Percentiles rank a stretch among this genome's conserved stretches.
These are phyloP conservation scores for Drosophila tsacasi DNA, from an alignment of 1,140 invertebrate species.

Conservation along the genomic window DNA sequence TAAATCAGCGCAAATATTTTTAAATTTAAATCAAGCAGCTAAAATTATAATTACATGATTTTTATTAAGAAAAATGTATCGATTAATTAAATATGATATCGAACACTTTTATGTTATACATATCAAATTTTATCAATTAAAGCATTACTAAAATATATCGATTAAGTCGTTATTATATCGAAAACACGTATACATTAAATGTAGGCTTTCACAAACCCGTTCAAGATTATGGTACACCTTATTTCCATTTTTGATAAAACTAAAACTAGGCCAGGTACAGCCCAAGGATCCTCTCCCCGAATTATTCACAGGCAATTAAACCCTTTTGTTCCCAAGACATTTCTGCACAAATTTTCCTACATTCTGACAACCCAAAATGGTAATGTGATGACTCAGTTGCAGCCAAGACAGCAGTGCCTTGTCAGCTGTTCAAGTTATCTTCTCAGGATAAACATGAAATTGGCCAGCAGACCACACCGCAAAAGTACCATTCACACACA, in stretches of 20 bases:
- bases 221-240: background rate
- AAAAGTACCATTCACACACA: slow-evolving; percentile 22
- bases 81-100: too few relatives aligned
- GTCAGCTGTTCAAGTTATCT: slow-evolving; percentile 51
- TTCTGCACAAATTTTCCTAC: slow-evolving; percentile 59
- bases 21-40: too few relatives aligned
- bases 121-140: too few relatives aligned
- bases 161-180: too few relatives aligned
- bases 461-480: slow-evolving; percentile 49
- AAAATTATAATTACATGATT: too few relatives aligned
- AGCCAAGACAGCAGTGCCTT: slow-evolving; percentile 42
- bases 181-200: too few relatives aligned
- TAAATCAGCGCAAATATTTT: too few relatives aligned
- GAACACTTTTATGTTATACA: too few relatives aligned
- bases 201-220: too few relatives aligned
- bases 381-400: slow-evolving; percentile 73
- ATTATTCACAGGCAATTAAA: slow-evolving; percentile 4
- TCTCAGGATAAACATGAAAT: slow-evolving; percentile 36
- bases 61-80: too few relatives aligned
- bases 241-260: background rate
- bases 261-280: background rate
- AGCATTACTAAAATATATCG: too few relatives aligned
- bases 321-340: background rate
- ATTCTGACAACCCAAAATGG: slow-evolving; percentile 53
- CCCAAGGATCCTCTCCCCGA: background rate